Evolutionary conservation across 2,888 invertebrate species (phyloP).

Genomic region (Celastrina argiolus): DNA sequence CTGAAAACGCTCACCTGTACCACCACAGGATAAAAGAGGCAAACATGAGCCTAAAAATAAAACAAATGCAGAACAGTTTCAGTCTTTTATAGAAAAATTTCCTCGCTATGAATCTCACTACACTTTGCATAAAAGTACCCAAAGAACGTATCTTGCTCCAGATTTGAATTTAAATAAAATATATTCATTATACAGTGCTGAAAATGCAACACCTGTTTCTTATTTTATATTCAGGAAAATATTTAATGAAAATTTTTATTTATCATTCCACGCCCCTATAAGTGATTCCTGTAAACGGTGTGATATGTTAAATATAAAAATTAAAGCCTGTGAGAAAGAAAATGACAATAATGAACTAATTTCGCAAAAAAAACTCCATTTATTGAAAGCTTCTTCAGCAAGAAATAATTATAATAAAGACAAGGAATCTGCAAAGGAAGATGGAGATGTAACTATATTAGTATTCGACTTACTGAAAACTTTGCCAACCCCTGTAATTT

Average conservation of each 20-base stretch:
- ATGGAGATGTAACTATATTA: conserved; percentile 31
- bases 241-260: conserved; percentile 29
- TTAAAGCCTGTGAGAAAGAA: conserved; percentile 23
- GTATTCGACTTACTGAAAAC: conserved; percentile 36
- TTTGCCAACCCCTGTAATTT: conserved; percentile 32
- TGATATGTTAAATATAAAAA: conserved; percentile 28
- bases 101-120: conserved; percentile 29
- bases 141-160: conserved; percentile 23
- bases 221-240: conserved; percentile 28
- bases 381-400: conserved; percentile 28
- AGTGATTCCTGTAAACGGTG: conserved; percentile 29
- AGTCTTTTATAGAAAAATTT: conserved; percentile 32
- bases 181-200: conserved; percentile 16
- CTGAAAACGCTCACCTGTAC: too few relatives aligned
- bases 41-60: conserved; percentile 31
- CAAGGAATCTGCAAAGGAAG: conserved; percentile 26
- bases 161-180: conserved; percentile 19
- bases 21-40: conserved; percentile 33
- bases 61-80: conserved; percentile 31
- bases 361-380: conserved; percentile 20
- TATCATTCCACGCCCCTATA: conserved; percentile 28
- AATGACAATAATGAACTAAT: conserved; percentile 25
- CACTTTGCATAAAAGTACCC: conserved; percentile 25
- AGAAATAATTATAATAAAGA: conserved; percentile 30
- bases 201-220: conserved; percentile 24